These are phyloP conservation scores for Bolinopsis microptera DNA, from an alignment of 37 sponge, comb jelly and placozoan species.

Conservation along the genomic window DNA sequence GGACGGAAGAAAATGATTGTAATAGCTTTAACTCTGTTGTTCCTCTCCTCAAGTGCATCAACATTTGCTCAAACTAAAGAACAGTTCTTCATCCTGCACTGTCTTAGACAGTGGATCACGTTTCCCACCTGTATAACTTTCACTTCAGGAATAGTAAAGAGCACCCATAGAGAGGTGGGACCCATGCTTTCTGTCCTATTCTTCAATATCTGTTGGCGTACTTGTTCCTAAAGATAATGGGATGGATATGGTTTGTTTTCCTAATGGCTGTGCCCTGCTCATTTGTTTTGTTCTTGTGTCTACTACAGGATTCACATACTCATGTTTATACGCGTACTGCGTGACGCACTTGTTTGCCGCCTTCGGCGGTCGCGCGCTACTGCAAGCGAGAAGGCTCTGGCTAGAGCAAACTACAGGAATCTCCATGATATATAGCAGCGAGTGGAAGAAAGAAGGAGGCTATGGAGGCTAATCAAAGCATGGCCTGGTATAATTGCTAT, in stretches of 20 bases:
- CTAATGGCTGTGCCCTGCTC: background rate
- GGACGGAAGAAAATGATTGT: background rate
- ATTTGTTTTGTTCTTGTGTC: background rate
- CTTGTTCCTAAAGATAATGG: background rate
- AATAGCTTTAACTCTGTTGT: background rate
- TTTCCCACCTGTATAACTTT: background rate
- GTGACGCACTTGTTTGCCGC: no score
- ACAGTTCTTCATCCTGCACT: background rate
- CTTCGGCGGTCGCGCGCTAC: no score
- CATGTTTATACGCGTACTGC: no score
- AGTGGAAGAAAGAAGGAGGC: background rate
- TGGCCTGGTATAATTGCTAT: no score
- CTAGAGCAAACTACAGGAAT: background rate
- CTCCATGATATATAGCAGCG: background rate
- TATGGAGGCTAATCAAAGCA: background rate
- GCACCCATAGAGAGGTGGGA: background rate
- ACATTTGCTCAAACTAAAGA: slow-evolving; percentile 9
- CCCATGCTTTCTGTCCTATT: background rate
- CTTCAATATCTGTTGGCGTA: background rate
- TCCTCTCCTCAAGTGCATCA: background rate
- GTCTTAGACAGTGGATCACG: background rate
- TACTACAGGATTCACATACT: no score
- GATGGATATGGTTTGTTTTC: slow-evolving; percentile 17
- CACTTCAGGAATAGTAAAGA: background rate
- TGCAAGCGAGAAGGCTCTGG: no score